Evolutionary conservation across 2,113 vertebrate species (phyloP).

Genomic region (Brachirus orientalis): DNA sequence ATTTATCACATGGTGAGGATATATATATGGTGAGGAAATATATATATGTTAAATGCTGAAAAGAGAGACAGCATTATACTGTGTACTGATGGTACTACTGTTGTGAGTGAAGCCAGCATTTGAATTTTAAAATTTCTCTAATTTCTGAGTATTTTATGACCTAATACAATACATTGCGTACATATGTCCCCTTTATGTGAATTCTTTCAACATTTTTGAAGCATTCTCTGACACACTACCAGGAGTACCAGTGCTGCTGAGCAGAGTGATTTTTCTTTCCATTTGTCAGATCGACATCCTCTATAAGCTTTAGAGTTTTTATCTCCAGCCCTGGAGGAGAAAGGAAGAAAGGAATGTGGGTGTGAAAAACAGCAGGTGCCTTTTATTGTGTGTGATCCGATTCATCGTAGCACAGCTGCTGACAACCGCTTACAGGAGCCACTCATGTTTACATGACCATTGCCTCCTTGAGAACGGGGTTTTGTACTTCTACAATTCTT

Average conservation of each 20-base stretch:
- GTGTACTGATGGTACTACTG: too few species aligned
- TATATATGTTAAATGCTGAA: too few species aligned
- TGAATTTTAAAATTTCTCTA: too few species aligned
- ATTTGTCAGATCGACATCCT: too few species aligned
- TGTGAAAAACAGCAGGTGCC: slow-evolving; percentile 68
- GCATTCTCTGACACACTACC: neutral
- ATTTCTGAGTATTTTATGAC: too few species aligned
- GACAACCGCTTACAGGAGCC: slow-evolving; percentile 10
- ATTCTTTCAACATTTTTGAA: neutral
- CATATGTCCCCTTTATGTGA: neutral
- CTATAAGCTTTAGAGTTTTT: neutral
- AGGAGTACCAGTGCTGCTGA: neutral
- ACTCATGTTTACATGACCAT: slow-evolving; percentile 24
- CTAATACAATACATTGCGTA: too few species aligned
- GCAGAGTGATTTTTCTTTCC: too few species aligned
- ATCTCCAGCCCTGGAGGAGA: slow-evolving; percentile 15
- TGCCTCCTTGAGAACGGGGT: slow-evolving; percentile 35
- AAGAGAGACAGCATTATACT: too few species aligned
- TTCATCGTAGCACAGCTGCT: slow-evolving; percentile 22
- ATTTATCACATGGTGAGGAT: too few species aligned
- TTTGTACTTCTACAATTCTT: slow-evolving; percentile 53
- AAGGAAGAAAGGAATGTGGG: slow-evolving; percentile 17
- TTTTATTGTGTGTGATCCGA: slow-evolving; percentile 60
- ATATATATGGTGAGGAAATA: too few species aligned
- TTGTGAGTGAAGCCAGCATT: too few species aligned